phyloP scores from a whole-genome alignment of 2,113 vertebrate genomes.

The Meriones unguiculatus region DNA sequence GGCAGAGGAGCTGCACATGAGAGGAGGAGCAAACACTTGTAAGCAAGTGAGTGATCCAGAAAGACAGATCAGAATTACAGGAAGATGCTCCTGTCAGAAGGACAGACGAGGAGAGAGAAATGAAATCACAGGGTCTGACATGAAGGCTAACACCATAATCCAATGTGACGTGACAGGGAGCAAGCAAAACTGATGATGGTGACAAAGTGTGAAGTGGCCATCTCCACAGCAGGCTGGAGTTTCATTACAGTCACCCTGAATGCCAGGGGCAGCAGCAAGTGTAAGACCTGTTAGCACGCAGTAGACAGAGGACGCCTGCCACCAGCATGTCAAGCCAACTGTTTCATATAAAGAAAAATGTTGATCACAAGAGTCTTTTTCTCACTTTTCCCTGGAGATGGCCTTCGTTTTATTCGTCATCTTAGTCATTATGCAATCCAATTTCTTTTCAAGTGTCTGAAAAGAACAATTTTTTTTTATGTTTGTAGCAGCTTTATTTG shows the following conservation, averaged over 20 bases:
- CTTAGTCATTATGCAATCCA: not conserved
- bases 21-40: not conserved
- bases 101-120: not conserved
- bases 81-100: not conserved
- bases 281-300: not conserved
- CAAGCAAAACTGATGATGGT: not conserved
- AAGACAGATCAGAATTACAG: not conserved
- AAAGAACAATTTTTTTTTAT: constrained; percentile 31
- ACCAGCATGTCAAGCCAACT: not conserved
- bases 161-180: not conserved
- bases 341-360: too few species aligned
- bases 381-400: not conserved
- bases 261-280: not conserved
- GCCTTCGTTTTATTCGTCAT: not conserved
- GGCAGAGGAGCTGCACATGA: not conserved
- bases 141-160: not conserved
- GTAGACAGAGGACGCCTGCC: not conserved
- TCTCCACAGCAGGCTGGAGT: not conserved
- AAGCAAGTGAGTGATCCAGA: not conserved
- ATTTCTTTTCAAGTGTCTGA: not conserved
- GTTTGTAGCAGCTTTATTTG: too few species aligned
- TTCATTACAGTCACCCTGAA: not conserved
- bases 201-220: not conserved
- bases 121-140: not conserved
- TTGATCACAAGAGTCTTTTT: not conserved